Evolutionary conservation across 2,113 vertebrate species (phyloP).

Genomic region (Brienomyrus brachyistius): DNA sequence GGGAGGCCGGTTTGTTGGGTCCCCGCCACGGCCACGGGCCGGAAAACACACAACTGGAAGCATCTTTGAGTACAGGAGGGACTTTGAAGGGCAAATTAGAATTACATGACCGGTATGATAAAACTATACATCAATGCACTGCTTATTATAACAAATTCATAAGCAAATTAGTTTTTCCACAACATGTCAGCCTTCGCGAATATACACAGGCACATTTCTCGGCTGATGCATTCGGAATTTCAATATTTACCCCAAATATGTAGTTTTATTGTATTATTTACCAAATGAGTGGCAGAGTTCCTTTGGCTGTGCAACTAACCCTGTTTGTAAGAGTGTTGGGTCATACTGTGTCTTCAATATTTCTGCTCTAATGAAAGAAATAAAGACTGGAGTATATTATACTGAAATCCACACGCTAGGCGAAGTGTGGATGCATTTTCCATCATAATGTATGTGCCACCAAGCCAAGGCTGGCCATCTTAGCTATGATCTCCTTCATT

Average conservation of each 20-base stretch:
- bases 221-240: not conserved
- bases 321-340: not conserved
- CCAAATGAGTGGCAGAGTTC: not conserved
- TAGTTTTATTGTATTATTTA: conserved; percentile 12
- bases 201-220: not conserved
- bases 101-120: not conserved
- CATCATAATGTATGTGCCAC: not conserved
- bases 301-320: not conserved
- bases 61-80: not conserved
- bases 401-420: not conserved
- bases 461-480: not conserved
- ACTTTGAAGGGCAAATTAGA: conserved; percentile 6
- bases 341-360: not conserved
- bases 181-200: not conserved
- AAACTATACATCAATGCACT: conserved; percentile 15
- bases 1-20: not conserved
- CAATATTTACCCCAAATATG: conserved; percentile 2
- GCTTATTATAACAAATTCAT: conserved; percentile 5
- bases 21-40: not conserved
- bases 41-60: not conserved
- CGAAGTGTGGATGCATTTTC: not conserved
- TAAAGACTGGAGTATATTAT: not conserved
- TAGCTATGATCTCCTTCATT: not conserved
- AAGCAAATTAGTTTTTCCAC: conserved; percentile 6
- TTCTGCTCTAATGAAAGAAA: not conserved